A percentile compares a stretch with the other conserved stretches of the same genome.
Conservation (phyloP, 2,797 vertebrate species). For the Glossophaga mutica region DNA sequence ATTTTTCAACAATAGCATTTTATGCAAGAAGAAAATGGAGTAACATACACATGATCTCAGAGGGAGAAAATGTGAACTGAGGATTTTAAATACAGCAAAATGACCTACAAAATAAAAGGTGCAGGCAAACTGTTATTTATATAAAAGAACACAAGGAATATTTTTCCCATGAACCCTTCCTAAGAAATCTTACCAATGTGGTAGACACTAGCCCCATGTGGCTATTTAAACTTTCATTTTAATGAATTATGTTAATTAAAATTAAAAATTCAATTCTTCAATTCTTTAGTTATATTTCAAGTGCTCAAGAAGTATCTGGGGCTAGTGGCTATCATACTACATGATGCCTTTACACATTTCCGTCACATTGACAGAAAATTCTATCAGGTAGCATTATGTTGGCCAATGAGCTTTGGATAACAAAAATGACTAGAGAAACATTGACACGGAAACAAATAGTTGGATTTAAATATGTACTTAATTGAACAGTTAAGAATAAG, state of each 20-base stretch:
- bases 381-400: not conserved
- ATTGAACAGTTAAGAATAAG: not conserved
- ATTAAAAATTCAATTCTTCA: not conserved
- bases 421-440: not conserved
- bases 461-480: not conserved
- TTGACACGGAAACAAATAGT: not conserved
- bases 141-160: not conserved
- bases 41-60: not conserved
- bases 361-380: not conserved
- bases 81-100: not conserved
- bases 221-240: not conserved
- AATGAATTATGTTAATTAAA: not conserved
- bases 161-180: not conserved
- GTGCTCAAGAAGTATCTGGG: not conserved
- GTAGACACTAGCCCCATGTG: not conserved
- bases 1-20: conserved; percentile 11
- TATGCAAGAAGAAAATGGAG: not conserved
- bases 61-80: not conserved
- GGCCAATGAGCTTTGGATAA: not conserved
- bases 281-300: not conserved
- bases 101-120: not conserved
- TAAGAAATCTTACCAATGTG: not conserved
- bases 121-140: not conserved
- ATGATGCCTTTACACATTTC: not conserved
- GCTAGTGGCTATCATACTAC: not conserved